Evolutionary conservation across 1,140 invertebrate species (phyloP).

Genomic region (Euwallacea fornicatus): DNA sequence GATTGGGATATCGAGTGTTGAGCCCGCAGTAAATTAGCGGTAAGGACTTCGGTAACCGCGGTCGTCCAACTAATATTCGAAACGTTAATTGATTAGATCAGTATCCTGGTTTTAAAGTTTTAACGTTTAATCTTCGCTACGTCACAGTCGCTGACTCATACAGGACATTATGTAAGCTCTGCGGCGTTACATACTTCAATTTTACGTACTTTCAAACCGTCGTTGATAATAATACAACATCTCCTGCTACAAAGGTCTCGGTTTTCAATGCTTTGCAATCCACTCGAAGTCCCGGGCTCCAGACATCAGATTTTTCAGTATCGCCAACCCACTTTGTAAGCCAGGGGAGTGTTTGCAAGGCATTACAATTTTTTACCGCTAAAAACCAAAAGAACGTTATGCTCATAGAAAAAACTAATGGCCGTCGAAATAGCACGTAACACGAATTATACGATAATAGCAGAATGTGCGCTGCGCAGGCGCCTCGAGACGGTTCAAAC

Average conservation of each 20-base stretch:
- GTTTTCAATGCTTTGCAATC: slow-evolving; percentile 29
- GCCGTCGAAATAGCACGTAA: neutral
- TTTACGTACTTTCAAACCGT: slow-evolving; percentile 25
- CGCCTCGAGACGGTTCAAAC: neutral
- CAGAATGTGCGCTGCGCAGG: neutral
- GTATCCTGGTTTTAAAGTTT: neutral
- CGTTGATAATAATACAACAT: slow-evolving; percentile 30
- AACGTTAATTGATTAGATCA: neutral
- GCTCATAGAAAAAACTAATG: neutral
- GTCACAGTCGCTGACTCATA: no score
- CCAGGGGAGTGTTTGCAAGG: neutral
- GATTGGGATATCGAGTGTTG: slow-evolving; percentile 11
- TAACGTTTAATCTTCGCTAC: no score
- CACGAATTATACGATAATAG: neutral
- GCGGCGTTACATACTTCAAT: slow-evolving; percentile 7
- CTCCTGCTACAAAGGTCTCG: slow-evolving; percentile 25
- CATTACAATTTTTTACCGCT: neutral
- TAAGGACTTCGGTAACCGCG: neutral
- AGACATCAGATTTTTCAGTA: slow-evolving; percentile 28
- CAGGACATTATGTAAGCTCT: no score
- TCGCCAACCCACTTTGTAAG: slow-evolving; percentile 19
- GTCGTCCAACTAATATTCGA: neutral
- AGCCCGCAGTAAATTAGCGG: slow-evolving; percentile 17
- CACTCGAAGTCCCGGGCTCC: slow-evolving; percentile 19
- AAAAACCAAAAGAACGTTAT: neutral